Percentiles rank a stretch among this genome's conserved stretches.
phyloP scores from a whole-genome alignment of 2,113 vertebrate genomes.

The Melanerpes formicivorus region DNA sequence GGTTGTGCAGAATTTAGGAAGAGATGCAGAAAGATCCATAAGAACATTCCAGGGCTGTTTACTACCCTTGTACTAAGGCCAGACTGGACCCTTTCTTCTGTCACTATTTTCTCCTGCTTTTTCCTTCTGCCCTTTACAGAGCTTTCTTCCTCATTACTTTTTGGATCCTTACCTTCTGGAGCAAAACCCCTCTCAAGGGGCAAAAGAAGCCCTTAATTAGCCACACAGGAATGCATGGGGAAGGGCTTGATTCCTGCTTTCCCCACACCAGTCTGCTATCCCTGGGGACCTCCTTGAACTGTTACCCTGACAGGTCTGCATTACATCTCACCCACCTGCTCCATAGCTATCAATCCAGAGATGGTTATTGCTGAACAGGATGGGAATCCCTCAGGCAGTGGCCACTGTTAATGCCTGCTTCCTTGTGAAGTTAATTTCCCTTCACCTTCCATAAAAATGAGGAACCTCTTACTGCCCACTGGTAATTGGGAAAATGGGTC shows the following conservation, averaged over 20 bases:
- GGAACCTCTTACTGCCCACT: background rate
- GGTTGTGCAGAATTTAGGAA: rapidly evolving
- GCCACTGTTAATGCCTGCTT: background rate
- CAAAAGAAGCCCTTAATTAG: background rate
- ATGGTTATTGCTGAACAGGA: background rate
- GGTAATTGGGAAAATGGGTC: background rate
- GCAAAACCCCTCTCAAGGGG: background rate
- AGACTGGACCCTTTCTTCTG: background rate
- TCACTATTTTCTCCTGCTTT: background rate
- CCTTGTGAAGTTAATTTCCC: background rate
- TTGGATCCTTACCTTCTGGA: background rate
- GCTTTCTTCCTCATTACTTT: background rate
- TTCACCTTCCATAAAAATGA: background rate
- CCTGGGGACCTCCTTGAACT: background rate
- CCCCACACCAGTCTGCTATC: background rate
- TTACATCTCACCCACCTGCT: background rate
- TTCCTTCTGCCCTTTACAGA: background rate
- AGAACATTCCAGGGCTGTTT: background rate
- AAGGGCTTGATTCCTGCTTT: background rate
- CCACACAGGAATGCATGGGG: rapidly evolving
- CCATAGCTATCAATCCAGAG: background rate
- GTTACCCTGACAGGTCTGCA: background rate
- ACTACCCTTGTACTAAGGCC: background rate
- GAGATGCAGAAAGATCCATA: background rate
- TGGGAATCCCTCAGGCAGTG: background rate